Evolutionary conservation across 2,113 vertebrate species (phyloP), one percentile per base, ranked within the genome.

Genomic region (Ivindomyrus marchei): DNA sequence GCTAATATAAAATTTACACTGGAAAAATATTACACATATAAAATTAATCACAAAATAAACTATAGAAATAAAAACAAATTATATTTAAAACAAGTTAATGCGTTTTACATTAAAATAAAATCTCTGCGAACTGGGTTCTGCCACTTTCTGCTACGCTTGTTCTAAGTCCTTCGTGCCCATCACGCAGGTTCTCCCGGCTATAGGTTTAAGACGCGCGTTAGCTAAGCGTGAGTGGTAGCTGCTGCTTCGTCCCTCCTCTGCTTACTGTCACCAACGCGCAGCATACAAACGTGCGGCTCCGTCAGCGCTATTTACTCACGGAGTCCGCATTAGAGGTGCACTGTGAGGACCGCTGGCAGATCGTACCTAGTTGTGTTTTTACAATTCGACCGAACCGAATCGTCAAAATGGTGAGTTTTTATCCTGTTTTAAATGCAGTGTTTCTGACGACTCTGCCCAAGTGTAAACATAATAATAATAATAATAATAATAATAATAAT

Each of bases 351-450:
- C 85, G 15, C 50, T 21, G 77, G 46, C 11, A 13, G 11, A 62
- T 31, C 19, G 3, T 19, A 13, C 13, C 58, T 19, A 47, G 42
- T 46, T 36, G 77, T 42, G 6, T 47, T 45, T 31, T 45, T 84
- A 56, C 7, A 31, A 3, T 15, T 17, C 27, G 8, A 62, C 10
- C 77, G 2, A 19, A 56, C 53, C 13, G 56, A 21, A 58, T 52
- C n/a, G 15, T 24, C 80, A 89, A 62, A 85, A 89, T 89, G 89
- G 89, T 89, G 80, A 89, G 89, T 84, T 21, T 17, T 83, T 88
- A 19, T 77, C 17, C 31, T 49, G 4, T 45, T 74, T 10, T 27
- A 13, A 66, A 49, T 47, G 24, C 42, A 17, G 4, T 31, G 58
- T 47, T 11, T 46, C 10, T 47, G 27, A 50, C n/a, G 7, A 45